Conservation (phyloP, 2,888 invertebrate genomes). For the Stenotaenia linearis region DNA sequence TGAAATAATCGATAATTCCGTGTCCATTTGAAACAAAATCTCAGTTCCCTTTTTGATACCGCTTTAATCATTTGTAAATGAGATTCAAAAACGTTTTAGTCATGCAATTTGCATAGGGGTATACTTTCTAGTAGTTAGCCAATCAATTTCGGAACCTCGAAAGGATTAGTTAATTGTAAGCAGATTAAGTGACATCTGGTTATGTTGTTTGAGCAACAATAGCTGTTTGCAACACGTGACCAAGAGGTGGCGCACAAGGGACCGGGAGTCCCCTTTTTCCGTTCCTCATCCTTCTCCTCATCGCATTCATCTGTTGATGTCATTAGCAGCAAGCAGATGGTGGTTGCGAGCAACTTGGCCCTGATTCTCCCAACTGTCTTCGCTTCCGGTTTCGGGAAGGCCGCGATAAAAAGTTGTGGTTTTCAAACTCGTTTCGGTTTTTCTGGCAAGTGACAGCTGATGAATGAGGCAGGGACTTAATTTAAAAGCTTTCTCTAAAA, state of each 20-base stretch:
- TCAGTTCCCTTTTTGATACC: too few relatives aligned
- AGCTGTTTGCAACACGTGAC: conserved; percentile 5
- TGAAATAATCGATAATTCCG: too few relatives aligned
- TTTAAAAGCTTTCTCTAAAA: neutral
- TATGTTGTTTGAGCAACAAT: conserved; percentile 15
- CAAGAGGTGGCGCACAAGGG: neutral
- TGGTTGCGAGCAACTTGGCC: neutral
- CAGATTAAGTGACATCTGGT: conserved; percentile 24
- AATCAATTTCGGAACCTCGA: conserved; percentile 5
- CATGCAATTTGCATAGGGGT: neutral
- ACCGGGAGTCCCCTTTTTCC: neutral
- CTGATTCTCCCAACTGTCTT: neutral
- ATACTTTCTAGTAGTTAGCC: neutral
- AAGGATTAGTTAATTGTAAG: conserved; percentile 16
- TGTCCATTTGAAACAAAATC: too few relatives aligned
- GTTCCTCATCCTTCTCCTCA: neutral
- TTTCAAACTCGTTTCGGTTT: neutral
- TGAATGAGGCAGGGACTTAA: neutral
- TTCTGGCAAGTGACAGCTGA: neutral
- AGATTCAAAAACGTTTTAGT: neutral
- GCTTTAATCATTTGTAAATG: neutral
- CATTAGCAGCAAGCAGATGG: conserved; percentile 4
- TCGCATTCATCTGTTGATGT: conserved; percentile 6
- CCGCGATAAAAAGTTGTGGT: neutral
- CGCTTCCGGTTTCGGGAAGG: neutral